A percentile compares a stretch with the other conserved stretches of the same genome.
Evolutionary conservation across 2,888 invertebrate species (phyloP).

Genomic region (Camptogramma bilineatum): DNA sequence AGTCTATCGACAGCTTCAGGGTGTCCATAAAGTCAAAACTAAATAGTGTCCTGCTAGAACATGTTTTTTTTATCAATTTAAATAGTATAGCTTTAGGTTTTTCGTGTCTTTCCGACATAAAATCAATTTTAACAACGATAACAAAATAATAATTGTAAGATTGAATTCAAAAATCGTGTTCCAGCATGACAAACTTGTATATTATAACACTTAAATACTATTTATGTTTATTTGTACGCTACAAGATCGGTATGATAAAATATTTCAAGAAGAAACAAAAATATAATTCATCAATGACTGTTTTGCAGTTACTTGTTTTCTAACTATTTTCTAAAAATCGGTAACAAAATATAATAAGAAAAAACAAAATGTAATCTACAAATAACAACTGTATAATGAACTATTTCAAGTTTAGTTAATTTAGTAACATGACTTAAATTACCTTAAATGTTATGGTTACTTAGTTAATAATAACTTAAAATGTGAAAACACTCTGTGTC

Average conservation of each 20-base stretch:
- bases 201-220: not conserved
- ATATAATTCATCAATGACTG: not conserved
- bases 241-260: not conserved
- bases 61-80: not conserved
- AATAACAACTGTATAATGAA: not conserved
- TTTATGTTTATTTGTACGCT: not conserved
- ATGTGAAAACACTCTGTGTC: not conserved
- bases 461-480: not conserved
- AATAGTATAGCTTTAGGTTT: not conserved
- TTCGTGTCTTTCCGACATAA: too few species aligned
- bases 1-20: not conserved
- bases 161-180: not conserved
- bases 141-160: not conserved
- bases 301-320: not conserved
- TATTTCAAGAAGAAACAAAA: not conserved
- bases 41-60: not conserved
- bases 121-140: too few species aligned
- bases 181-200: not conserved
- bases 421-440: not conserved
- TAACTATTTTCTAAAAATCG: not conserved
- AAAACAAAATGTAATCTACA: not conserved
- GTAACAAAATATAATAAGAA: not conserved
- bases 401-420: not conserved
- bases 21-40: not conserved
- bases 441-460: not conserved